These are phyloP conservation scores for Syrmaticus mikado DNA, from an alignment of 2,113 vertebrate genomes.

Conservation along the genomic window DNA sequence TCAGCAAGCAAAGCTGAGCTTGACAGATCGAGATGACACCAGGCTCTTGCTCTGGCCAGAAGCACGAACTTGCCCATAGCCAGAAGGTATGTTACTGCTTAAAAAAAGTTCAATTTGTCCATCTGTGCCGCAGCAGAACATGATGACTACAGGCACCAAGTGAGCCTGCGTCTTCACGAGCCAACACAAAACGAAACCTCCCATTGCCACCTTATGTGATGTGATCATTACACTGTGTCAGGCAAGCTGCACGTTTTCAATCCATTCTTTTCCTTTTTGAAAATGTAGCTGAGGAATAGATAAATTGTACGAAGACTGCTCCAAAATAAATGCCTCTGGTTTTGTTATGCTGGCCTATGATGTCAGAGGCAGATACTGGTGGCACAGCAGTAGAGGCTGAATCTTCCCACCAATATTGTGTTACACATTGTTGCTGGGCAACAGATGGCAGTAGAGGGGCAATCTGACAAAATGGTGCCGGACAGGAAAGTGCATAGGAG, in stretches of 20 bases:
- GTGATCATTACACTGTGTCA: not conserved
- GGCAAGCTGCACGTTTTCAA: not conserved
- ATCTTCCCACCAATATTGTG: no score
- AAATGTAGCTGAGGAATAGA: not conserved
- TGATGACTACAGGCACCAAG: not conserved
- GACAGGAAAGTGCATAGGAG: no score
- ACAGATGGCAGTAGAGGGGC: no score
- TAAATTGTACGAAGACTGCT: not conserved
- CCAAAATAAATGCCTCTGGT: no score
- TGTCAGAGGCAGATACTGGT: no score
- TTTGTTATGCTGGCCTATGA: no score
- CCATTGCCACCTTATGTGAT: not conserved
- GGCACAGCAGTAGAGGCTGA: no score
- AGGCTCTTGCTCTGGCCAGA: not conserved
- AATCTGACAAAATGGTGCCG: no score
- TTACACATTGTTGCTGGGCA: no score
- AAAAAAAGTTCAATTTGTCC: not conserved
- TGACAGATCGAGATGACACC: not conserved
- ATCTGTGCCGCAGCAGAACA: not conserved
- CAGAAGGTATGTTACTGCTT: not conserved
- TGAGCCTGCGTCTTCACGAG: not conserved
- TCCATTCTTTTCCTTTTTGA: not conserved
- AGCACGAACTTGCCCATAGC: not conserved
- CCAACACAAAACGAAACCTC: not conserved
- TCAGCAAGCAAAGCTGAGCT: not conserved